Evolutionary conservation across 2,113 vertebrate species (phyloP), one percentile per base, ranked within the genome.

Genomic region (Pagrus major): DNA sequence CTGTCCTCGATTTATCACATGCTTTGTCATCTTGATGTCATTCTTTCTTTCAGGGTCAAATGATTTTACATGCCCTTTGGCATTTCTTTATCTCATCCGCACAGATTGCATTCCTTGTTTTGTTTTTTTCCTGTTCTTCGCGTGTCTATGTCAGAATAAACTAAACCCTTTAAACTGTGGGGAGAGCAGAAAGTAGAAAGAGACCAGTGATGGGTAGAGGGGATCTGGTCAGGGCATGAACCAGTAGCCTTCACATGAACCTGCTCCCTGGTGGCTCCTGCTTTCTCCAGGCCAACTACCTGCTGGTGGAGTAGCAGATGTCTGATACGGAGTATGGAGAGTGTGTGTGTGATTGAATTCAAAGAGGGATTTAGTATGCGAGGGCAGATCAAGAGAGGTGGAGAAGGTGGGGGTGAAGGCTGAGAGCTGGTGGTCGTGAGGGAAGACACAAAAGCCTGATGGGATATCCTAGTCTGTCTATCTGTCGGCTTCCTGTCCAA

Each of bases 221-320:
- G 44, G 75, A 64, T 77, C 16, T 76, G 85, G 88, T 85, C 81
- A 76, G 72, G 51, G 61, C 71, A 54, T 88, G 93, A 93, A 91
- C 88, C 70, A 81, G 76, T 91, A 91, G 91, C 93, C 91, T 91
- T 91, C 74, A 39, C 69, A 71, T 93, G 90, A 94, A 93, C 93
- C 72, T 84, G 76, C 80, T 90, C 92, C 92, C 90, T 56, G 81
- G 85, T 87, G 91, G 72, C 86, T 87, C 59, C 69, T 85, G 89
- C 83, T 82, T 80, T 90, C 89, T 87, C 54, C 75, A 70, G 87
- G 88, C 91, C 92, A 93, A 88, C 80, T 88, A 92, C 93, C 92
- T 93, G 90, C 92, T 92, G 91, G 77, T 76, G 76, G 71, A 92
- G 58, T 66, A 92, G 89, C 91, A 91, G 90, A 92, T 93, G 93